These are phyloP conservation scores for Pseudomyrmex dendroicus DNA, from an alignment of 1,140 invertebrate species.

Conservation along the genomic window DNA sequence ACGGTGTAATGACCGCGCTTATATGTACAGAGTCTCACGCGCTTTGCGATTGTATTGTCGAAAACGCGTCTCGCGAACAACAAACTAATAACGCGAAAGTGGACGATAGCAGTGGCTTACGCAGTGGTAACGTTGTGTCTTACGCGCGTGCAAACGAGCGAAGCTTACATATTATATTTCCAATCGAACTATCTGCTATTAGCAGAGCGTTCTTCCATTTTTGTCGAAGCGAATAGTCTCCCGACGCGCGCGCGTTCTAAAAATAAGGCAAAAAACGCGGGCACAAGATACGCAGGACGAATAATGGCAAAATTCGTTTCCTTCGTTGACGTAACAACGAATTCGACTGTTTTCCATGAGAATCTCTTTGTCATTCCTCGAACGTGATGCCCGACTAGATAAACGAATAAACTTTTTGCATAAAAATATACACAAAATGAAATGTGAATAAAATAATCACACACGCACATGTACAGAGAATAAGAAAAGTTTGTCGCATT, in stretches of 20 bases:
- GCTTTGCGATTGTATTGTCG: no score
- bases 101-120: neutral
- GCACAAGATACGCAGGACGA: no score
- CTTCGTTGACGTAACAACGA: no score
- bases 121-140: neutral
- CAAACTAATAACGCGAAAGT: slow-evolving; percentile 36
- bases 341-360: neutral
- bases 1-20: no score
- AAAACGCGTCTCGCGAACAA: slow-evolving; percentile 15
- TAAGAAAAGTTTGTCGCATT: no score
- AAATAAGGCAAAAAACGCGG: no score
- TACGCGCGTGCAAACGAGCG: slow-evolving; percentile 39
- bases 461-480: neutral
- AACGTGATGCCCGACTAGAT: neutral
- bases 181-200: slow-evolving; percentile 63
- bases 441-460: neutral
- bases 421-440: neutral
- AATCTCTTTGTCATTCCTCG: slow-evolving; percentile 29
- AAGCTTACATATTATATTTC: slow-evolving; percentile 52
- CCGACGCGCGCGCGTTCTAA: slow-evolving; percentile 15
- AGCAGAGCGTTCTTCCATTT: slow-evolving; percentile 76
- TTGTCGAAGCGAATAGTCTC: slow-evolving; percentile 31
- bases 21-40: no score
- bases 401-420: neutral
- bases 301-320: no score